Base-by-base conservation (phyloP, 2,888 invertebrate species). In the Coecobrya sp. region DNA sequence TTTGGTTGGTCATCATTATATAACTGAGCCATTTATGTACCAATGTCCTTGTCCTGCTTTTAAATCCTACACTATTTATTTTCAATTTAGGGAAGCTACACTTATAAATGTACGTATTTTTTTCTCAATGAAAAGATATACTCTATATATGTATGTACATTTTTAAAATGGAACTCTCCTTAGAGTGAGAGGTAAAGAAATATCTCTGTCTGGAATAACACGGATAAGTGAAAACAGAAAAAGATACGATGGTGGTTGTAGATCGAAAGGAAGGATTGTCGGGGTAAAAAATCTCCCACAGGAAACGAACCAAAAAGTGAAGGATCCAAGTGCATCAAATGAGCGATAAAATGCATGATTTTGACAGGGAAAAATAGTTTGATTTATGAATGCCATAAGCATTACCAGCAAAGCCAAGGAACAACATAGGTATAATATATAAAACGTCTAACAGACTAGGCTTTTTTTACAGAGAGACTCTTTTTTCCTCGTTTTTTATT, bases 311-410 rank as follows among this genome's bases (percentile, higher is more conserved):
- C 84, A 88, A 92, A 92, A 92, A 92, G 93, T 92, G 91, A 94
- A 92, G 91, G 92, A 93, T 93, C 84, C 91, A 91, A 93, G 91
- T 93, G 93, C 93, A 93, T 94, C 93, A 93, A 93, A 94, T 93
- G 93, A 94, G 93, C 92, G 93, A 94, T 94, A 94, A 93, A 94
- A 94, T 94, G 94, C 93, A 93, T 94, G 93, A 89, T 93, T 93
- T 93, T 94, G 94, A 94, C 94, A 94, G 93, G 89, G 93, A 94
- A 94, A 94, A 94, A 94, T 94, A 93, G 93, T 93, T 94, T 94
- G 94, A 94, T 94, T 94, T 94, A 94, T 94, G 94, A 92, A 93
- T 93, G 92, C 93, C 93, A 94, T n/a, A 22, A 36, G 62, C 90
- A 85, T 85, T 76, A 76, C 59, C 11, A n/a, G 22, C n/a, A 16